A percentile compares a stretch with the other conserved stretches of the same genome.
Evolutionary conservation across 1,140 invertebrate genomes (phyloP).

Genomic region (Zaprionus tsacasi): DNA sequence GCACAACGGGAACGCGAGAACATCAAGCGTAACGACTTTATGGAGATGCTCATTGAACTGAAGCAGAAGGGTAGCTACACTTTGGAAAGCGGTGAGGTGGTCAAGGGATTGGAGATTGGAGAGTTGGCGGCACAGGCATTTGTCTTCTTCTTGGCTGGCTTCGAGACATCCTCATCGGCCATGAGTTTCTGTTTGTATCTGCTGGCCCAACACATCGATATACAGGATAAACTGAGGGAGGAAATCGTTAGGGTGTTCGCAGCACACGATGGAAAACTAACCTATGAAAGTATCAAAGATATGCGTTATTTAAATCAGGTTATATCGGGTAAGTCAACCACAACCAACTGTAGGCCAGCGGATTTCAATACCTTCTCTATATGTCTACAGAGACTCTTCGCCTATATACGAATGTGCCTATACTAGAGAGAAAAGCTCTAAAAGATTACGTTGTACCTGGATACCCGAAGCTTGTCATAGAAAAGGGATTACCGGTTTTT

Average conservation of each 20-base stretch:
- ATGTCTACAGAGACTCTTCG: slow-evolving; percentile 86
- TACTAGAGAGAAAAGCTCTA: slow-evolving; percentile 86
- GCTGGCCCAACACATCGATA: slow-evolving; percentile 84
- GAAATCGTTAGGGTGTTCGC: slow-evolving; percentile 84
- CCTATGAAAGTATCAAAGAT: slow-evolving; percentile 86
- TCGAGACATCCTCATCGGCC: slow-evolving; percentile 85
- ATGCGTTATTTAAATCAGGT: slow-evolving; percentile 87
- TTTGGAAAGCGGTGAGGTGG: slow-evolving; percentile 59
- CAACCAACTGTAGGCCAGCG: too few species aligned
- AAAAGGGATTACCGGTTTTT: slow-evolving; percentile 86
- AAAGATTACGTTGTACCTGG: slow-evolving; percentile 86
- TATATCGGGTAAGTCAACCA: slow-evolving; percentile 82
- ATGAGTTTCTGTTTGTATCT: slow-evolving; percentile 85
- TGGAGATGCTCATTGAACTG: slow-evolving; percentile 86
- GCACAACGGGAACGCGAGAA: slow-evolving; percentile 84
- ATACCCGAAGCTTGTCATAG: slow-evolving; percentile 86
- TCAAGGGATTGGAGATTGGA: slow-evolving; percentile 55
- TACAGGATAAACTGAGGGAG: slow-evolving; percentile 84
- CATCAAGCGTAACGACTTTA: slow-evolving; percentile 85
- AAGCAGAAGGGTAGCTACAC: slow-evolving; percentile 66
- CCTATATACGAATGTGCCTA: slow-evolving; percentile 87
- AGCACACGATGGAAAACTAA: slow-evolving; percentile 85
- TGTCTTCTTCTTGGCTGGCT: slow-evolving; percentile 88
- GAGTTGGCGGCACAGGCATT: slow-evolving; percentile 85
- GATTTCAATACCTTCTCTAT: slow-evolving; percentile 39